Base-by-base conservation (phyloP, 2,113 vertebrate genomes). In the Cheilinus undulatus region DNA sequence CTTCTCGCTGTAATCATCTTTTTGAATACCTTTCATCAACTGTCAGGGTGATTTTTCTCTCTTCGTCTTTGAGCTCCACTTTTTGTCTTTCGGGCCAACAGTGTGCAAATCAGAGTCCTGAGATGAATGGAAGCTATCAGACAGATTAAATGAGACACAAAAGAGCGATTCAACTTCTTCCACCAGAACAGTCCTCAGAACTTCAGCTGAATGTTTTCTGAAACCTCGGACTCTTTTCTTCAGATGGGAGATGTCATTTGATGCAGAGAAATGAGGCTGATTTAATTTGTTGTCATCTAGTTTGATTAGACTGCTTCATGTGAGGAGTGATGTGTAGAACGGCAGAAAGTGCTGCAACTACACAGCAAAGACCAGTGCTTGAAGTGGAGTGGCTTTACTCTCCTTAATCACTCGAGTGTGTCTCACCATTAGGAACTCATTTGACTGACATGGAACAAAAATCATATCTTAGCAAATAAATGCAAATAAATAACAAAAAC, bases 71-170 rank as follows among this genome's bases (percentile, higher is more conserved):
- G 10, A 51, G 11, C 19, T 5, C 40, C 10, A 51, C 23, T 8
- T 2, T 27, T 15, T 38, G 17, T 38, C 32, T 26, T 27, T 27
- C 17, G 40, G 40, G 4, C 40, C 14, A 42, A 42, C 40, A 6
- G 32, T n/a, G 56, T 26, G 23, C 9, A 43, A 48, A 34, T 27
- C 45, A 26, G 10, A 26, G 11, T 20, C 11, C 2, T 40, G 22
- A 12, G 9, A 30, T 24, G 15, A 65, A 38, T 27, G 17, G 34
- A 27, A 20, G 27, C 50, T 50, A 63, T 63, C 30, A 64, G 3
- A 50, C 22, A 62, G 42, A 50, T 30, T 26, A 19, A 50, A 63
- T 26, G 10, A 50, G 9, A 34, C 22, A 38, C 54, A 57, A 38
- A 56, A 23, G 34, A 56, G 1, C 17, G 7, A 24, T 17, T 57